Evolutionary conservation across 2,113 vertebrate genomes (phyloP).

Genomic region (Corapipo altera): DNA sequence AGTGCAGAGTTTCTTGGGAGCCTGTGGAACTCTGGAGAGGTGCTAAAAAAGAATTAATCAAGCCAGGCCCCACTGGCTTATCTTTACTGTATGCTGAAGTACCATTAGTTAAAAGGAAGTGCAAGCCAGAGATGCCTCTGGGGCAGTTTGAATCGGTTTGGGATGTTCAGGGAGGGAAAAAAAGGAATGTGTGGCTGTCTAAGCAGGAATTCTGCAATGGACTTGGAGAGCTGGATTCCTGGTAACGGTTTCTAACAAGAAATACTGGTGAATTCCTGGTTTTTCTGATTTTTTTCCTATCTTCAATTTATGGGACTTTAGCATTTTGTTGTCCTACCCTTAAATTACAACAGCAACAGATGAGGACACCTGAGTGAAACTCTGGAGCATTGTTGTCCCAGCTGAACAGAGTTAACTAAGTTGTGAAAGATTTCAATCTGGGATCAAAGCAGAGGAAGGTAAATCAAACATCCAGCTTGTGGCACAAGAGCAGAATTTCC

Average conservation of each 20-base stretch:
- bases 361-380: not conserved
- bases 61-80: not conserved
- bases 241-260: not conserved
- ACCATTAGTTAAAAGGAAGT: not conserved
- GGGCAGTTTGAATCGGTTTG: not conserved
- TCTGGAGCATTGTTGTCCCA: not conserved
- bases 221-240: not conserved
- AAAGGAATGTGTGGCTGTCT: fast-evolving
- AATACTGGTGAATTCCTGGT: not conserved
- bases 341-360: not conserved
- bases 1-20: not conserved
- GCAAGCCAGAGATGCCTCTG: not conserved
- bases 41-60: not conserved
- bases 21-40: not conserved
- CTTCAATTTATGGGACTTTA: not conserved
- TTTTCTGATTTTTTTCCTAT: fast-evolving
- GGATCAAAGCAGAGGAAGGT: not conserved
- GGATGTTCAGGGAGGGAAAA: not conserved
- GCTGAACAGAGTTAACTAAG: not conserved
- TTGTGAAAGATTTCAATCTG: not conserved
- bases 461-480: not conserved
- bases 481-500: not conserved
- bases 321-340: not conserved
- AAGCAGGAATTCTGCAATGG: not conserved
- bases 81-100: not conserved